Evolutionary conservation across 2,888 invertebrate species (phyloP).

Genomic region (Ommatoiulus sabulosus): DNA sequence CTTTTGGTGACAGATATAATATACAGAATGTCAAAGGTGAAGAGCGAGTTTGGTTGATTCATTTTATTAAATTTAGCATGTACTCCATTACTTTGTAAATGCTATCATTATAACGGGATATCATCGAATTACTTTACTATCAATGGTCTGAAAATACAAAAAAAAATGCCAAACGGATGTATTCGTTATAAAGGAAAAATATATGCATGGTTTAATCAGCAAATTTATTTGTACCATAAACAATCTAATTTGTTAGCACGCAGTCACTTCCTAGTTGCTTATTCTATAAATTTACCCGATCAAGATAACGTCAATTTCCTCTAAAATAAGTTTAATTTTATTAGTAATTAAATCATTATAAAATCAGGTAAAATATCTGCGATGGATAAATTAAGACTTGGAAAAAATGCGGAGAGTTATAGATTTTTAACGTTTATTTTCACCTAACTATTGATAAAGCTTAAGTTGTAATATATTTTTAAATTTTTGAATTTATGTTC

Average conservation of each 20-base stretch:
- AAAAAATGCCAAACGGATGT: background rate
- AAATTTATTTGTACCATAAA: background rate
- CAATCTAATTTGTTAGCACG: background rate
- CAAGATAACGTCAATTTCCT: background rate
- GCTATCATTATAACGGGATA: background rate
- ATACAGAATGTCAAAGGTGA: constrained; percentile 39
- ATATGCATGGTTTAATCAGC: background rate
- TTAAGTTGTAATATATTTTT: no score
- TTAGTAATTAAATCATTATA: no score
- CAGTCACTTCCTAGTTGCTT: no score
- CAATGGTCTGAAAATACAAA: background rate
- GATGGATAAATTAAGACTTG: no score
- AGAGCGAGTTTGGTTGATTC: background rate
- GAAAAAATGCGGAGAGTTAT: no score
- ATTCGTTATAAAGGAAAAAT: background rate
- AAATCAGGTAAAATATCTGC: no score
- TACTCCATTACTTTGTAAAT: background rate
- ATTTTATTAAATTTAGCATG: background rate
- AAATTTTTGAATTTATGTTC: no score
- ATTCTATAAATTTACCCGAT: background rate
- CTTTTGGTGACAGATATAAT: constrained; percentile 39
- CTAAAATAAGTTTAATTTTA: no score
- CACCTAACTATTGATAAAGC: no score
- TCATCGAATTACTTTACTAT: background rate
- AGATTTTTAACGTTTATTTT: no score